Percentiles rank a stretch among this genome's conserved stretches.
These are phyloP conservation scores for Oncorhynchus nerka DNA, from an alignment of 2,113 vertebrate species.

Conservation along the genomic window DNA sequence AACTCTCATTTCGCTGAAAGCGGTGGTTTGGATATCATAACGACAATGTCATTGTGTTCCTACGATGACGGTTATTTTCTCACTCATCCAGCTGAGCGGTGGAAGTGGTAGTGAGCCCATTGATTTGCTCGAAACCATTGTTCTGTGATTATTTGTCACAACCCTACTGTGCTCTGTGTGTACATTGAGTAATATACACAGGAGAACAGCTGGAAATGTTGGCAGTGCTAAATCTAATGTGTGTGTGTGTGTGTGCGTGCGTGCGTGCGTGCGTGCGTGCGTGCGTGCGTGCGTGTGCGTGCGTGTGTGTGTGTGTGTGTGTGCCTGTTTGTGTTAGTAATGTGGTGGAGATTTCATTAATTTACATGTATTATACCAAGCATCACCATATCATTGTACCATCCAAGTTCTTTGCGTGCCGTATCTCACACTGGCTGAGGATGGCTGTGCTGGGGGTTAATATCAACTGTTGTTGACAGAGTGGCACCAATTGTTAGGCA, in stretches of 20 bases:
- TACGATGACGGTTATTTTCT: conserved; percentile 55
- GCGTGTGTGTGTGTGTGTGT: not conserved
- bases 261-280: too few species aligned
- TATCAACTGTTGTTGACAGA: not conserved
- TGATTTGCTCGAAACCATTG: conserved; percentile 37
- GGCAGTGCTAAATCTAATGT: conserved; percentile 23
- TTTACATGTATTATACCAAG: not conserved
- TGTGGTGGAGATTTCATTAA: not conserved
- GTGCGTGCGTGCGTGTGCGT: too few species aligned
- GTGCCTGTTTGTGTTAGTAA: not conserved
- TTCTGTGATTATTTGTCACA: conserved; percentile 35
- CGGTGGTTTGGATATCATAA: conserved; percentile 42
- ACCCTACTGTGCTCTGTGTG: conserved; percentile 26
- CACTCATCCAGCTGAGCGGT: conserved; percentile 59
- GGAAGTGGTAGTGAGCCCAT: conserved; percentile 38
- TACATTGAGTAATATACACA: conserved; percentile 53
- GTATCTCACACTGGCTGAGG: not conserved
- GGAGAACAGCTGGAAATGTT: conserved; percentile 55
- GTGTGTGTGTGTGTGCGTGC: not conserved
- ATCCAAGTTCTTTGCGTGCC: not conserved
- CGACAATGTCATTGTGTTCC: conserved; percentile 49
- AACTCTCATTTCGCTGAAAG: conserved; percentile 22
- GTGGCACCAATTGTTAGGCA: not conserved
- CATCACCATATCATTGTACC: not conserved
- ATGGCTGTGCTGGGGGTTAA: too few species aligned